These are phyloP conservation scores for Archegozetes longisetosus DNA, from an alignment of 1,140 invertebrate species.

Conservation along the genomic window DNA sequence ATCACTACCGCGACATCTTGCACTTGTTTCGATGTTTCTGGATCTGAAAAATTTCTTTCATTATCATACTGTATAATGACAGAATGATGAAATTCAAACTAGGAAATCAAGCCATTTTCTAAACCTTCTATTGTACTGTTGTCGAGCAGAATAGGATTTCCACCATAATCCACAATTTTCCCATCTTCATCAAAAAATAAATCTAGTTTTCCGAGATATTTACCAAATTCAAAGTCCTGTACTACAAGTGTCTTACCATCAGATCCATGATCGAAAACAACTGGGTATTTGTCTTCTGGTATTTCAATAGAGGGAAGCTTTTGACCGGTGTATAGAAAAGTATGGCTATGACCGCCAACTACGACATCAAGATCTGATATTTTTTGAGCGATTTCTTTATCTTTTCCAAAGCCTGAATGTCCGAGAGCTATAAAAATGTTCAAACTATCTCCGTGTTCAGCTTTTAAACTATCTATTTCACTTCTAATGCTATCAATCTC, in stretches of 20 bases:
- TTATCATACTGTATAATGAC: no score
- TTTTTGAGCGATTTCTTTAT: conserved; percentile 55
- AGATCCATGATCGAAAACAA: conserved; percentile 45
- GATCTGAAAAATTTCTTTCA: conserved; percentile 35
- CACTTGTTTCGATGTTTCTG: conserved; percentile 43
- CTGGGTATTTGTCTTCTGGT: conserved; percentile 56
- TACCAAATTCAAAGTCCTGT: conserved; percentile 78
- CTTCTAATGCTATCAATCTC: conserved; percentile 49
- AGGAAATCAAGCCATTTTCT: neutral
- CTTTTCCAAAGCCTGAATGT: conserved; percentile 63
- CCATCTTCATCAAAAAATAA: conserved; percentile 53
- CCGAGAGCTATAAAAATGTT: conserved; percentile 74
- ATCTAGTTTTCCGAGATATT: conserved; percentile 66
- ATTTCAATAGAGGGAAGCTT: conserved; percentile 45
- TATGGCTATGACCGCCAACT: conserved; percentile 72
- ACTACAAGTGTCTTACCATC: conserved; percentile 63
- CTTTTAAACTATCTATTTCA: conserved; percentile 40
- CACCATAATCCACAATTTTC: conserved; percentile 46
- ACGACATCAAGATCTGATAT: conserved; percentile 69
- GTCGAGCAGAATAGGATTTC: conserved; percentile 66
- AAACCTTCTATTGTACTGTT: conserved; percentile 32
- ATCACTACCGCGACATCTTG: conserved; percentile 42
- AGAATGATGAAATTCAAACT: no score
- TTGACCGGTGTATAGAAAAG: conserved; percentile 48
- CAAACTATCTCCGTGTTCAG: conserved; percentile 40